These are phyloP conservation scores for Isurus oxyrinchus DNA, from an alignment of 2,113 vertebrate species.

Conservation along the genomic window DNA sequence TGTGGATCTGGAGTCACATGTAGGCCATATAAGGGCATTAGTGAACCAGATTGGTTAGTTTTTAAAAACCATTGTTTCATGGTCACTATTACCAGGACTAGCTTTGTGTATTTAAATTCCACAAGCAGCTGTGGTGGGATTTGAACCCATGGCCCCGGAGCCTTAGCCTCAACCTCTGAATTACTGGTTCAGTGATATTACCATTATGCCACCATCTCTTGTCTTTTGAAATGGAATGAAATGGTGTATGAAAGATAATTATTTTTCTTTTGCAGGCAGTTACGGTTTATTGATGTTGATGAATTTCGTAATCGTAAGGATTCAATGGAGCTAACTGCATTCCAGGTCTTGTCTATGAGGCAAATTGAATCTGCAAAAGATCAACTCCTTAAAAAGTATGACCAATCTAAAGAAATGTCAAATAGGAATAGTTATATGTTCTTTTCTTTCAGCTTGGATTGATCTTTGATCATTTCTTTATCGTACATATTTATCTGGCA, in stretches of 20 bases:
- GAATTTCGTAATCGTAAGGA: constrained; percentile 64
- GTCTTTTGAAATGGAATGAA: background rate
- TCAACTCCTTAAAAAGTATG: constrained; percentile 66
- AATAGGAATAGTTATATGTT: background rate
- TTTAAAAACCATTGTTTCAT: no score
- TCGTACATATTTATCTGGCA: background rate
- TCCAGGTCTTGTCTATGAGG: constrained; percentile 60
- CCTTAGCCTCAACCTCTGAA: no score
- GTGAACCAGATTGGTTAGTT: no score
- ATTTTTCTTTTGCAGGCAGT: constrained; percentile 56
- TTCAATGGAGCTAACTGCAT: constrained; percentile 66
- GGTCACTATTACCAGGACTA: no score
- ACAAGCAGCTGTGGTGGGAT: no score
- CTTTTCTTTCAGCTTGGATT: constrained; percentile 17
- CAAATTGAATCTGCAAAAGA: constrained; percentile 65
- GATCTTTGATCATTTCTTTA: background rate
- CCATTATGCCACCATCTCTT: no score
- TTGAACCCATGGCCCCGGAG: no score
- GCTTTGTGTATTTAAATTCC: no score
- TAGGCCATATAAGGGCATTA: no score
- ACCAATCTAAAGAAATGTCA: constrained; percentile 21
- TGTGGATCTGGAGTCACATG: no score
- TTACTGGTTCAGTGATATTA: no score
- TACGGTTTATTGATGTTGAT: constrained; percentile 68
- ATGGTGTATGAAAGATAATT: background rate